A percentile compares a stretch with the other conserved stretches of the same genome.
These are phyloP conservation scores for Oxytorus armatus DNA, from an alignment of 2,888 invertebrate genomes.

Conservation along the genomic window DNA sequence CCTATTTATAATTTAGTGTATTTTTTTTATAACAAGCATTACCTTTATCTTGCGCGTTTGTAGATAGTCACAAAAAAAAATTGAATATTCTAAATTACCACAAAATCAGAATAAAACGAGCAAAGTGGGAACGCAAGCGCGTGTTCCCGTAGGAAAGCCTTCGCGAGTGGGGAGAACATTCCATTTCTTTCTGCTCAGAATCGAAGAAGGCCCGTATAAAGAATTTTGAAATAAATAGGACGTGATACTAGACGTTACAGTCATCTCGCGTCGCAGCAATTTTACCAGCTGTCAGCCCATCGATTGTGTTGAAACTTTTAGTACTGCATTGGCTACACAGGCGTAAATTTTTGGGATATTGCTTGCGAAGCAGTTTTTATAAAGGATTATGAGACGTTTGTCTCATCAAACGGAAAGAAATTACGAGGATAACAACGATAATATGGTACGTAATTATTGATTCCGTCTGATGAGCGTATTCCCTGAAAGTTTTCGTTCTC, in stretches of 20 bases:
- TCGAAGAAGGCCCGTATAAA: conserved; percentile 32
- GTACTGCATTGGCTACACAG: conserved; percentile 67
- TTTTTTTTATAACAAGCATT: too few relatives aligned
- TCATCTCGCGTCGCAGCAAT: conserved; percentile 71
- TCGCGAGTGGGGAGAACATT: not conserved
- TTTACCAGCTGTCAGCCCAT: conserved; percentile 81
- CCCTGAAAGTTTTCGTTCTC: conserved; percentile 2
- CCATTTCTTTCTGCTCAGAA: not conserved
- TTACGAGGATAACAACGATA: conserved; percentile 55
- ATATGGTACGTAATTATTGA: conserved; percentile 60
- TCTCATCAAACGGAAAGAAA: conserved; percentile 59
- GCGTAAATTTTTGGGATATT: conserved; percentile 49
- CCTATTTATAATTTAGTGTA: too few relatives aligned
- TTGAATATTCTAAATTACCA: too few relatives aligned
- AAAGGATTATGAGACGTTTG: conserved; percentile 64
- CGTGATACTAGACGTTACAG: conserved; percentile 66
- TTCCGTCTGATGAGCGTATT: not conserved
- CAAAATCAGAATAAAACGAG: too few relatives aligned
- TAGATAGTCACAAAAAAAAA: too few relatives aligned
- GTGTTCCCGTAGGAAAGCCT: too few relatives aligned
- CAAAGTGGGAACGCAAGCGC: too few relatives aligned
- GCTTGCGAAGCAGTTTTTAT: conserved; percentile 25
- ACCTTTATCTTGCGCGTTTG: too few relatives aligned
- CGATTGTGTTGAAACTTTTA: conserved; percentile 76
- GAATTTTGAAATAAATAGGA: conserved; percentile 56